Percentiles rank a stretch among this genome's conserved stretches.
phyloP scores from a whole-genome alignment of 2,888 invertebrate species.

The Morpho deidamia region DNA sequence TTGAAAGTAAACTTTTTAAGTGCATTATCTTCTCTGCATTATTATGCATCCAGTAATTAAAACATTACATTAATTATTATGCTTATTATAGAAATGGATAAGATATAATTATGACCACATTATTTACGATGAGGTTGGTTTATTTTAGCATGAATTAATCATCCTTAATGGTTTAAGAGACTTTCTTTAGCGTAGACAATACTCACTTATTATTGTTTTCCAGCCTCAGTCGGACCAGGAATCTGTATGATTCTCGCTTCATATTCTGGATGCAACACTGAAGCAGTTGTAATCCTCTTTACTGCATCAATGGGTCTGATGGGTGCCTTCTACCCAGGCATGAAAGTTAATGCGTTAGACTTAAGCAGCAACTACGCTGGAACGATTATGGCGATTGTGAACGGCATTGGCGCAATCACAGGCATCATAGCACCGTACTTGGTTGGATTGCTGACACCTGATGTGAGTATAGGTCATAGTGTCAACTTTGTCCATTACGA shows the following conservation, averaged over 20 bases:
- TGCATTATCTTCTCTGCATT: no score
- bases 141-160: no score
- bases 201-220: slow-evolving; percentile 13
- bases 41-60: no score
- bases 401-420: slow-evolving; percentile 80
- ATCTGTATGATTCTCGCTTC: slow-evolving; percentile 83
- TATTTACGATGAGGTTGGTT: no score
- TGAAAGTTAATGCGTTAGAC: slow-evolving; percentile 83
- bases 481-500: no score
- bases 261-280: slow-evolving; percentile 81
- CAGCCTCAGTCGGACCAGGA: slow-evolving; percentile 83
- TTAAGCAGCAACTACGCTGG: slow-evolving; percentile 82
- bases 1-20: no score
- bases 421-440: slow-evolving; percentile 81
- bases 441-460: slow-evolving; percentile 79
- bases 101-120: no score
- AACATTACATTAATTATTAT: no score
- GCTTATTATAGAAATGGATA: no score
- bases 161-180: no score
- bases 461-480: slow-evolving; percentile 57
- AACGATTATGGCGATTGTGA: slow-evolving; percentile 81
- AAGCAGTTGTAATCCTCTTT: slow-evolving; percentile 77
- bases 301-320: slow-evolving; percentile 82
- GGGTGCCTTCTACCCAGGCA: slow-evolving; percentile 84
- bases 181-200: neutral